Evolutionary conservation across 2,113 vertebrate genomes (phyloP).

Genomic region (Speoplatyrhinus poulsoni): DNA sequence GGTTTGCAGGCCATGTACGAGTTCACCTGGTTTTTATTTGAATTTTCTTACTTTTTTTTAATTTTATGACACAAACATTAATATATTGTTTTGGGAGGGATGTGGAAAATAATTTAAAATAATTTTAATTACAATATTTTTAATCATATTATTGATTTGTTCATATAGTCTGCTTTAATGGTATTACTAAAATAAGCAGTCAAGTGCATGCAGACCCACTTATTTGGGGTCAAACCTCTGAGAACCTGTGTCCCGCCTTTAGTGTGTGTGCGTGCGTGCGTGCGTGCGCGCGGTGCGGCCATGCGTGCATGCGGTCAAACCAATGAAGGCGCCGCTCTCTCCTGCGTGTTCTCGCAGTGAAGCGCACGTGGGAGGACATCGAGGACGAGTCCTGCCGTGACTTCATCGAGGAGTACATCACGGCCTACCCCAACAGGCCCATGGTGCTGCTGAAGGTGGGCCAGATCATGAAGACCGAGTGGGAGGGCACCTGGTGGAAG

Average conservation of each 20-base stretch:
- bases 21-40: background rate
- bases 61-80: background rate
- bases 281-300: too few relatives aligned
- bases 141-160: too few relatives aligned
- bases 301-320: too few relatives aligned
- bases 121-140: too few relatives aligned
- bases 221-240: too few relatives aligned
- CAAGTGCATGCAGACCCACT: too few relatives aligned
- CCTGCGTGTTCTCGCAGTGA: conserved; percentile 74
- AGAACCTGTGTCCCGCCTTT: too few relatives aligned
- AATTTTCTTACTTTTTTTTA: background rate
- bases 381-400: conserved; percentile 93
- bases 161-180: too few relatives aligned
- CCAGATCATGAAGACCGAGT: conserved; percentile 97
- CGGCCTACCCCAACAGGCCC: conserved; percentile 93
- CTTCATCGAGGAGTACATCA: conserved; percentile 97
- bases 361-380: conserved; percentile 93
- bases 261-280: too few relatives aligned
- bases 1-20: conserved; percentile 89
- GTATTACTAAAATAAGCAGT: too few relatives aligned
- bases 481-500: conserved; percentile 99
- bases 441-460: conserved; percentile 95
- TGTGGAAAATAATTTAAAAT: too few relatives aligned
- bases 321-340: background rate
- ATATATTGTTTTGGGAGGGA: too few relatives aligned